Conservation (phyloP, 2,888 invertebrate genomes). For the Invenusta paracnida region DNA sequence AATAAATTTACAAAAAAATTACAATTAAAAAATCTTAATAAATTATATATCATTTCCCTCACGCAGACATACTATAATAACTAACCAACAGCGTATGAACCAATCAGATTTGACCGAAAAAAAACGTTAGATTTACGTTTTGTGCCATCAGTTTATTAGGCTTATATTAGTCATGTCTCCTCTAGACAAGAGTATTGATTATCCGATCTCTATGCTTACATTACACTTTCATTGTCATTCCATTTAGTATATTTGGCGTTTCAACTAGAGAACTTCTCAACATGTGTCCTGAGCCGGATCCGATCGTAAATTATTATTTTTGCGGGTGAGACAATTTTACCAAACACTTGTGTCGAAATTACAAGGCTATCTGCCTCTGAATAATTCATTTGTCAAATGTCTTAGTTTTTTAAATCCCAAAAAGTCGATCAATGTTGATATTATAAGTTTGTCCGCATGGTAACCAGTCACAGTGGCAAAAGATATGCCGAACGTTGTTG, state of each 20-base stretch:
- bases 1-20: too few species aligned
- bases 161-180: too few species aligned
- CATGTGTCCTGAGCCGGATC: not conserved
- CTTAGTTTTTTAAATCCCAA: not conserved
- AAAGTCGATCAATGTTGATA: not conserved
- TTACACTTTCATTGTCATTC: not conserved
- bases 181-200: too few species aligned
- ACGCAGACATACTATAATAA: not conserved
- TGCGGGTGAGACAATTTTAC: not conserved
- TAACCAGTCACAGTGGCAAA: not conserved
- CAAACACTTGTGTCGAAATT: constrained; percentile 13
- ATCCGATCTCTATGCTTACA: not conserved
- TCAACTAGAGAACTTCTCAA: constrained; percentile 35
- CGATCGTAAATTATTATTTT: constrained; percentile 1
- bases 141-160: too few species aligned
- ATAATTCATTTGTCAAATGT: not conserved
- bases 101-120: not conserved
- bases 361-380: constrained; percentile 14
- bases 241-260: not conserved
- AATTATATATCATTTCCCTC: constrained; percentile 25
- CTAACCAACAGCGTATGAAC: constrained; percentile 19
- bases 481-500: not conserved
- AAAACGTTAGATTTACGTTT: too few species aligned
- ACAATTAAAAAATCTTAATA: constrained; percentile 4
- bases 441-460: not conserved